Percentiles rank a stretch among this genome's conserved stretches.
Evolutionary conservation across 2,888 invertebrate species (phyloP).

Genomic region (Hylaea fasciaria): DNA sequence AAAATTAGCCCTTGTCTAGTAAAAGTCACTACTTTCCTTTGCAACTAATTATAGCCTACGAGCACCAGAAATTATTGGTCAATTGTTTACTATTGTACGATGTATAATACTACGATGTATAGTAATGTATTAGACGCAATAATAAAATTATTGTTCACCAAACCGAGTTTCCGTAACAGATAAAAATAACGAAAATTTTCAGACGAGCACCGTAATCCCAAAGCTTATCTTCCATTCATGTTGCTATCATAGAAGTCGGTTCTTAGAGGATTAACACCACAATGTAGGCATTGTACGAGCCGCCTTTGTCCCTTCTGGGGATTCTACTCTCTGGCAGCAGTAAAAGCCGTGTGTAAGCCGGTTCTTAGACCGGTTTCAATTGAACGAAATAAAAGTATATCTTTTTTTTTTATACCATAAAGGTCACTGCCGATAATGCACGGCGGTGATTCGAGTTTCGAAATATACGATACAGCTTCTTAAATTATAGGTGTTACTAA

Average conservation of each 20-base stretch:
- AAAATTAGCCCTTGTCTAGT: too few relatives aligned
- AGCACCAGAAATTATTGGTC: too few relatives aligned
- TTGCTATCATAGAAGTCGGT: slow-evolving; percentile 31
- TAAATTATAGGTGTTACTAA: slow-evolving; percentile 45
- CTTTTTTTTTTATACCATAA: slow-evolving; percentile 39
- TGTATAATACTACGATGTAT: too few relatives aligned
- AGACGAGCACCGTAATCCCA: slow-evolving; percentile 30
- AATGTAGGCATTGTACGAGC: slow-evolving; percentile 33
- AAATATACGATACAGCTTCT: slow-evolving; percentile 41
- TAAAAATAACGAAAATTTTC: slow-evolving; percentile 21
- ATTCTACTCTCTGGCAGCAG: slow-evolving; percentile 37
- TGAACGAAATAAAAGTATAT: slow-evolving; percentile 55
- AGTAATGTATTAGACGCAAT: too few relatives aligned
- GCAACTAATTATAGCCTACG: too few relatives aligned
- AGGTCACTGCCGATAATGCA: slow-evolving; percentile 59
- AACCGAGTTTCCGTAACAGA: slow-evolving; percentile 1
- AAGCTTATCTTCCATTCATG: slow-evolving; percentile 30
- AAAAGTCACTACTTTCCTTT: too few relatives aligned
- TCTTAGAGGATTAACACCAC: slow-evolving; percentile 38
- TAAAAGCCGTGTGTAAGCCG: slow-evolving; percentile 44
- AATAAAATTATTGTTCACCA: background rate
- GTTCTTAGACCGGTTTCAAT: slow-evolving; percentile 44
- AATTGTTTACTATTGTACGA: too few relatives aligned
- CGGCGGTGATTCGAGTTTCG: slow-evolving; percentile 40
- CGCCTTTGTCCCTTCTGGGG: slow-evolving; percentile 37